Evolutionary conservation across 1,140 invertebrate species (phyloP), one percentile per base, ranked within the genome.

Genomic region (Coenobita brevimanus): DNA sequence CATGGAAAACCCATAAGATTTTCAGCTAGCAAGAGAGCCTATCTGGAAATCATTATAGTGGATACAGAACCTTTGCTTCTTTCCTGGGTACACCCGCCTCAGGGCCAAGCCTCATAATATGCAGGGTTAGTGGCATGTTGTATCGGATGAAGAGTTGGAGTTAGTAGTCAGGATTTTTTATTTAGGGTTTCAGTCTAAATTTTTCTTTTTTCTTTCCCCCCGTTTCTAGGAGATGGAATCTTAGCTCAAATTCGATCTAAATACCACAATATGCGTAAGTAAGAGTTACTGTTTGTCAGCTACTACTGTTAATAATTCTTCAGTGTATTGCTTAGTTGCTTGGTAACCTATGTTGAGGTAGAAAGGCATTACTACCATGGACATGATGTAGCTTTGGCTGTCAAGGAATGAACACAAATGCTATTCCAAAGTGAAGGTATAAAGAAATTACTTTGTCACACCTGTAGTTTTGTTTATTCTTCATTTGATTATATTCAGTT

Each of bases 171-270:
- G 36, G 36, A 41, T 76, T 41, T 8, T n/a, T 76, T 24, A 38
- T 76, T 46, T 76, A 76, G 73, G 24, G 27, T 46, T 43, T 76
- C 10, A 76, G 85, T 87, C 85, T 87, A 87, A 87, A 87, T 87
- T 87, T 87, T 90, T 91, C 89, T 89, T 90, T 86, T 93, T 92
- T 95, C 95, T 95, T 94, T 95, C 95, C 95, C 96, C 67, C 86
- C 75, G 62, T 57, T 82, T 88, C 79, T 88, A 88, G 86, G 86
- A 82, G 86, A 88, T 76, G 86, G 86, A 80, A 88, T 88, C 86
- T 88, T 88, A 88, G 86, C 86, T 88, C 86, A 88, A 62, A 88
- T 88, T 82, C 86, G 86, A 81, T 82, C 86, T 88, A 88, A 88
- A 88, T 88, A 88, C 86, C 86, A 88, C 86, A 82, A 50, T 82